These are phyloP conservation scores for Oryzias melastigma DNA, from an alignment of 2,113 vertebrate species.

Conservation along the genomic window DNA sequence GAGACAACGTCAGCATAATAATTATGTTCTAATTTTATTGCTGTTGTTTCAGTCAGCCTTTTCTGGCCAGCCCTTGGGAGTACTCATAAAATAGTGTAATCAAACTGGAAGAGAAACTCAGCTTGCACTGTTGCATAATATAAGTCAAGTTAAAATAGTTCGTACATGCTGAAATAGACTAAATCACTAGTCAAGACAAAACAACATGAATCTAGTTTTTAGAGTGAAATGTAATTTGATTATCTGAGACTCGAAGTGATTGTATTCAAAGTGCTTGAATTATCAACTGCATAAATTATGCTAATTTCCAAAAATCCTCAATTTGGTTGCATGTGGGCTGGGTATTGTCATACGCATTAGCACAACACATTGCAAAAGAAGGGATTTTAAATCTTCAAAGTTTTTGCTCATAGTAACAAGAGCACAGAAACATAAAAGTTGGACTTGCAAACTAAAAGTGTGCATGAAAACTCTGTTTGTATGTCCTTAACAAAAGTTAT, in stretches of 20 bases:
- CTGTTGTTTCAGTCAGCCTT: no score
- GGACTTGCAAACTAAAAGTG: constrained; percentile 10
- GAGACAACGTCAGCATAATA: no score
- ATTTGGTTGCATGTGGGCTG: constrained; percentile 1
- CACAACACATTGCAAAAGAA: no score
- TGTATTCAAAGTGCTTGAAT: not conserved
- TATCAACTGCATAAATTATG: no score
- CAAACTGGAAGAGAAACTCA: no score
- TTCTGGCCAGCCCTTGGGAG: no score
- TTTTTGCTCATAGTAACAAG: not conserved
- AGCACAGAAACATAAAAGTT: constrained; percentile 14
- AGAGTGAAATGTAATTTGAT: not conserved
- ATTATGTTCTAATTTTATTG: no score
- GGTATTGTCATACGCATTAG: constrained; percentile 5
- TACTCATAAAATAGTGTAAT: no score
- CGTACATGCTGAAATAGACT: not conserved
- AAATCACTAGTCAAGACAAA: not conserved
- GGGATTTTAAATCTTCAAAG: not conserved
- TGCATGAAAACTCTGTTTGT: constrained; percentile 33
- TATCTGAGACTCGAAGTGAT: not conserved
- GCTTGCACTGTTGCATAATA: no score
- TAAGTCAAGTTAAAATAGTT: not conserved
- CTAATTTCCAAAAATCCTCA: constrained; percentile 10
- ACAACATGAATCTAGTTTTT: not conserved
- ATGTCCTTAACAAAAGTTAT: constrained; percentile 62